Percentiles rank a stretch among this genome's conserved stretches.
Conservation (phyloP, 1,140 invertebrate genomes). For the Caenorhabditis tropicalis region DNA sequence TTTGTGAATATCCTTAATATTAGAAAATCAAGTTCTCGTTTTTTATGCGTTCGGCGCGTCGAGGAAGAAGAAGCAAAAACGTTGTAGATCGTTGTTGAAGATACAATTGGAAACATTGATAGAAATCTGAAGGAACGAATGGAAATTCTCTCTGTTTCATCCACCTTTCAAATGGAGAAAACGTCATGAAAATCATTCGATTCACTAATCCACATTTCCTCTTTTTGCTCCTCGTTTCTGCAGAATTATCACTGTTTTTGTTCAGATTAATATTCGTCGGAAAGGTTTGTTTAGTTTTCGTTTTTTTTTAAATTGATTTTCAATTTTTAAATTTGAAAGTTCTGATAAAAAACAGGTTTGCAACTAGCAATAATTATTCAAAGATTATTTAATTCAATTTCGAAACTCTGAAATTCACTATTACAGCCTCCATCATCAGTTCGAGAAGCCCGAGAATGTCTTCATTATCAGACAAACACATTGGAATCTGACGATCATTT, state of each 20-base stretch:
- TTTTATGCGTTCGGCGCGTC: background rate
- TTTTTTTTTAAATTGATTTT: background rate
- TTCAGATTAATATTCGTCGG: background rate
- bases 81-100: background rate
- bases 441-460: background rate
- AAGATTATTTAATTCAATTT: too few relatives aligned
- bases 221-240: background rate
- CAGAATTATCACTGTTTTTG: background rate
- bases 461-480: background rate
- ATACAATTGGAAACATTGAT: background rate
- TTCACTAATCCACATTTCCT: conserved; percentile 1
- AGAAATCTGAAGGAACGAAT: background rate
- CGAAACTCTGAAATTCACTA: too few relatives aligned
- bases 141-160: background rate
- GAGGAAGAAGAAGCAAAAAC: background rate
- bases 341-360: background rate
- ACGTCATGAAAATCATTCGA: background rate
- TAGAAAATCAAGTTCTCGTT: background rate
- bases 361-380: too few relatives aligned
- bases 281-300: background rate
- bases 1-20: too few relatives aligned
- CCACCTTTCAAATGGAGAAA: background rate
- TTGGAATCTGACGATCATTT: background rate
- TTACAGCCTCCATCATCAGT: background rate
- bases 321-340: background rate